Evolutionary conservation across 2,113 vertebrate genomes (phyloP).

Genomic region (Perognathus longimembris): DNA sequence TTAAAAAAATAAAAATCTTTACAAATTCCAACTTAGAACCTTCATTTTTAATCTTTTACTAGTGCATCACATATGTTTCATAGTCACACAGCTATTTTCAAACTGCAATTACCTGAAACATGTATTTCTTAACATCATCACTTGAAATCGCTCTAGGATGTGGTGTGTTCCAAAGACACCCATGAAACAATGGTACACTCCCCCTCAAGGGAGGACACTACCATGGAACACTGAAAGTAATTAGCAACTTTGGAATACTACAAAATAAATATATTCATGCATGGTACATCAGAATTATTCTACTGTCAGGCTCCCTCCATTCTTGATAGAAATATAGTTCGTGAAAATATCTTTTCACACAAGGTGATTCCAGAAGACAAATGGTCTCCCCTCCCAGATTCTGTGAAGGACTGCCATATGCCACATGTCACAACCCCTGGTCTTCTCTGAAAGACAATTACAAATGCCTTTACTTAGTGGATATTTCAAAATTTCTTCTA

Average conservation of each 20-base stretch:
- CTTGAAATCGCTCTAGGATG: slow-evolving; percentile 41
- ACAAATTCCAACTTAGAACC: slow-evolving; percentile 33
- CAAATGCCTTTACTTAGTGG: not conserved
- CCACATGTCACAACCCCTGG: not conserved
- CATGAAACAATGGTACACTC: not conserved
- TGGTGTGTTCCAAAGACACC: slow-evolving; percentile 29
- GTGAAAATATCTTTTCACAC: slow-evolving; percentile 3
- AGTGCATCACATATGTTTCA: slow-evolving; percentile 36
- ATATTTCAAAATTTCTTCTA: not conserved
- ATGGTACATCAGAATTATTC: not conserved
- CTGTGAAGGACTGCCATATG: not conserved
- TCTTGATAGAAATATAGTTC: not conserved
- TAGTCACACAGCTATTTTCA: slow-evolving; percentile 61
- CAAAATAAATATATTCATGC: not conserved
- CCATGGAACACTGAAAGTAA: not conserved
- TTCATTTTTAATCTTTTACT: slow-evolving; percentile 59
- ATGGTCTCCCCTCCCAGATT: not conserved
- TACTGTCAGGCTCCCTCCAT: not conserved
- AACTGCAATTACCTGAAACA: slow-evolving; percentile 57
- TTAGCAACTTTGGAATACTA: not conserved
- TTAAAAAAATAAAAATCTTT: not conserved
- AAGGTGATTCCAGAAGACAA: not conserved
- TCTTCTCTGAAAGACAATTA: not conserved
- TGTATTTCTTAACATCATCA: slow-evolving; percentile 69
- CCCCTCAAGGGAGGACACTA: not conserved